These are phyloP conservation scores for Scaptodrosophila latifasciaeformis DNA, from an alignment of 2,888 invertebrate genomes.

Conservation along the genomic window DNA sequence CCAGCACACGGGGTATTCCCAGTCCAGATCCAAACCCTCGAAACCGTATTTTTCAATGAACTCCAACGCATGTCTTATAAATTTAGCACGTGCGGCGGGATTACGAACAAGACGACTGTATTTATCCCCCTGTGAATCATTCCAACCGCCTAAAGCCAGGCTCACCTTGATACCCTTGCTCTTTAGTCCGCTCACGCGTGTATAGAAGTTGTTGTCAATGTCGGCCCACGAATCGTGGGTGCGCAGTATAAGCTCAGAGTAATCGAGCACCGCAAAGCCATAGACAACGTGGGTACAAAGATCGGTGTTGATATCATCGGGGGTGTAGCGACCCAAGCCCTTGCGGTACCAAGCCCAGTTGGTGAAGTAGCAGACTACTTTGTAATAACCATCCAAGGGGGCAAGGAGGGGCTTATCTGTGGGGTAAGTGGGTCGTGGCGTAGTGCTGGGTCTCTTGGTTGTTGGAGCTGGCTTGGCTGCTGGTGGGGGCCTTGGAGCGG, in stretches of 20 bases:
- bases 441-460: conserved; percentile 62
- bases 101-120: conserved; percentile 89
- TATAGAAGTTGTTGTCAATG: conserved; percentile 90
- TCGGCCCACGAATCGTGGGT: conserved; percentile 95
- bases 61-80: conserved; percentile 83
- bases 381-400: conserved; percentile 81
- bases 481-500: conserved; percentile 38
- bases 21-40: conserved; percentile 95
- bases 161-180: conserved; percentile 88
- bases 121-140: conserved; percentile 92
- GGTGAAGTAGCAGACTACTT: conserved; percentile 92
- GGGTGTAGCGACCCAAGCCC: conserved; percentile 87
- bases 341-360: conserved; percentile 95
- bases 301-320: conserved; percentile 89
- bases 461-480: conserved; percentile 58
- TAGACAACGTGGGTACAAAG: conserved; percentile 95
- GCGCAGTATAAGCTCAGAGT: conserved; percentile 84
- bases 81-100: conserved; percentile 82
- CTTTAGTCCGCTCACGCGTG: conserved; percentile 86
- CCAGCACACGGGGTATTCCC: conserved; percentile 88
- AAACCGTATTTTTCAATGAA: conserved; percentile 89
- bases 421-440: conserved; percentile 66
- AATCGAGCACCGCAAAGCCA: conserved; percentile 93
- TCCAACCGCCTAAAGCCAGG: conserved; percentile 96
- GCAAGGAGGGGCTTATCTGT: conserved; percentile 71